Evolutionary conservation across 2,797 vertebrate species (phyloP).

Genomic region (Hypotaenidia philippensis): DNA sequence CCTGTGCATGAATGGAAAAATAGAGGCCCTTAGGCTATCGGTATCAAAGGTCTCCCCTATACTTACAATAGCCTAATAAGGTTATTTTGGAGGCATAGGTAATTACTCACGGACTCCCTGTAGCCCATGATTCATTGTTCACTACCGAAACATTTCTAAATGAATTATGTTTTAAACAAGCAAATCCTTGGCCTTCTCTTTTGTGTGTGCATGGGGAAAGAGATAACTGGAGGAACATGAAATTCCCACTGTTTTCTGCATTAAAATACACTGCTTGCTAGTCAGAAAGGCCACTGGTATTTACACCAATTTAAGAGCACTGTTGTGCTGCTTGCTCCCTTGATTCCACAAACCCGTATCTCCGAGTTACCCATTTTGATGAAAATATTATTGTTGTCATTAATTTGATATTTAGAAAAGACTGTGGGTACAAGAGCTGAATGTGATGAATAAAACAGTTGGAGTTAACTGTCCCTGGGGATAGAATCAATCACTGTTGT

Average conservation of each 20-base stretch:
- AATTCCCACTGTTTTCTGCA: slow-evolving; percentile 1
- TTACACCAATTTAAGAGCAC: neutral
- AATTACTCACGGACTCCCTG: slow-evolving; percentile 44
- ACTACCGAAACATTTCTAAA: slow-evolving; percentile 42
- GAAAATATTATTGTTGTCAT: slow-evolving; percentile 71
- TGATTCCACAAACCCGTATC: slow-evolving; percentile 10
- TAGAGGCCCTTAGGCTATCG: slow-evolving; percentile 41
- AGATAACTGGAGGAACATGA: neutral
- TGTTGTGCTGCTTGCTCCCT: neutral
- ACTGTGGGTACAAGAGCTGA: slow-evolving; percentile 63
- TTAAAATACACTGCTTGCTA: neutral
- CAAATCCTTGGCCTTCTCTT: slow-evolving; percentile 34
- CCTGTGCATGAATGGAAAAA: slow-evolving; percentile 53
- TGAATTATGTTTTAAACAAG: slow-evolving; percentile 66
- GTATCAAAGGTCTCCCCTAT: slow-evolving; percentile 60
- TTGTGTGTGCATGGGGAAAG: neutral
- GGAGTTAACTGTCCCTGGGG: slow-evolving; percentile 81
- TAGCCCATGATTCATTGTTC: slow-evolving; percentile 57
- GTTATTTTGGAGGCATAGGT: slow-evolving; percentile 63
- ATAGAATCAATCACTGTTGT: slow-evolving; percentile 83
- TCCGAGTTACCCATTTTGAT: slow-evolving; percentile 50
- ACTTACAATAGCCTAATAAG: slow-evolving; percentile 61
- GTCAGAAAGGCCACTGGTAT: neutral
- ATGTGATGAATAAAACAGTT: slow-evolving; percentile 78
- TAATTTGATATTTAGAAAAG: slow-evolving; percentile 73